Percentiles rank a stretch among this genome's conserved stretches.
phyloP scores from a whole-genome alignment of 2,888 invertebrate genomes.

The Nephrotoma flavescens region DNA sequence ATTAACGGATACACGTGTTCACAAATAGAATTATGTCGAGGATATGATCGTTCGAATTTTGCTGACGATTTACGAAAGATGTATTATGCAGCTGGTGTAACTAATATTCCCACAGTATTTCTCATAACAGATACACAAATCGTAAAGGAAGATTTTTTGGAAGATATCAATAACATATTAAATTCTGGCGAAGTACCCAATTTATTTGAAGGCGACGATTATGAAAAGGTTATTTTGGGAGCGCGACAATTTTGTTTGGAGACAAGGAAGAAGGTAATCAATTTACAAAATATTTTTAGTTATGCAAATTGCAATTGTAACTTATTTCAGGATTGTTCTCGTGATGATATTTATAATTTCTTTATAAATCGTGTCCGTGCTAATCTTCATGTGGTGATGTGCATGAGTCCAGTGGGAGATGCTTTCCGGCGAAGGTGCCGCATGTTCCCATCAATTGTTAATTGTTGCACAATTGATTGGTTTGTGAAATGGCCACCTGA shows the following conservation, averaged over 20 bases:
- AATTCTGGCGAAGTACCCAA: constrained; percentile 90
- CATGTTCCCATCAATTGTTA: constrained; percentile 88
- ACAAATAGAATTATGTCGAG: constrained; percentile 74
- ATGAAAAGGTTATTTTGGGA: constrained; percentile 66
- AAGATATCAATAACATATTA: constrained; percentile 82
- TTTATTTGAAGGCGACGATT: constrained; percentile 75
- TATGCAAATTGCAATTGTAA: not conserved
- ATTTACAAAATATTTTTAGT: not conserved
- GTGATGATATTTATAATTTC: constrained; percentile 72
- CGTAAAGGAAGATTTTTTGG: constrained; percentile 76
- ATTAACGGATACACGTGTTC: constrained; percentile 77
- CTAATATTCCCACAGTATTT: constrained; percentile 62
- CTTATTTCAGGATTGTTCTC: constrained; percentile 35
- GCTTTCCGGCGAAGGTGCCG: constrained; percentile 76
- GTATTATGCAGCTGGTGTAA: constrained; percentile 63
- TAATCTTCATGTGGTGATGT: constrained; percentile 72
- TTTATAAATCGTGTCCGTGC: constrained; percentile 71
- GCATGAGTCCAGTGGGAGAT: constrained; percentile 84
- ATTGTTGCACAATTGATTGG: constrained; percentile 93
- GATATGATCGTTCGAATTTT: constrained; percentile 68
- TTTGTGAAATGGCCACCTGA: constrained; percentile 85
- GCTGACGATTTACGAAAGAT: constrained; percentile 73
- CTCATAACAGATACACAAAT: constrained; percentile 85
- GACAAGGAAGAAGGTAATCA: constrained; percentile 43
- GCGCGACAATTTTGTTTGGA: constrained; percentile 57